A percentile compares a stretch with the other conserved stretches of the same genome.
These are phyloP conservation scores for Pseudopleuronectes americanus DNA, from an alignment of 2,797 vertebrate genomes.

Conservation along the genomic window DNA sequence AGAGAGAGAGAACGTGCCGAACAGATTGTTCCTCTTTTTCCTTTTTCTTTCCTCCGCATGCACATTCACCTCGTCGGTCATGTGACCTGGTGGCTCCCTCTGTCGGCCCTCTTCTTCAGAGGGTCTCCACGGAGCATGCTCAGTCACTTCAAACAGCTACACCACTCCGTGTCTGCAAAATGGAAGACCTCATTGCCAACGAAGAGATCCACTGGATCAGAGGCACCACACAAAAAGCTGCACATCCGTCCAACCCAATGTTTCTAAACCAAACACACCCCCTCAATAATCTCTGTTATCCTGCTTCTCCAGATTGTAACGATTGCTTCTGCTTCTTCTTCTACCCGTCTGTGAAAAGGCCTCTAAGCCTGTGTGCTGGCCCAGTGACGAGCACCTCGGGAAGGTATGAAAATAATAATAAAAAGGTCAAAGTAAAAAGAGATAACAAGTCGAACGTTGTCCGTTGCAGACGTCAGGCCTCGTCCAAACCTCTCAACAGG, in stretches of 20 bases:
- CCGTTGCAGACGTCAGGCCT: constrained; percentile 15
- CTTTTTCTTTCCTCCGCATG: constrained; percentile 82
- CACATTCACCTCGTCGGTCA: constrained; percentile 83
- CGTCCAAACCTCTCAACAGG: constrained; percentile 36
- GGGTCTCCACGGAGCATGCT: constrained; percentile 83
- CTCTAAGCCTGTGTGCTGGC: no score
- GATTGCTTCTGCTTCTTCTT: neutral
- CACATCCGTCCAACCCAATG: neutral
- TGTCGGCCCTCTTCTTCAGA: constrained; percentile 82
- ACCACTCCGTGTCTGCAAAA: constrained; percentile 67
- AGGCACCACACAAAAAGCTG: neutral
- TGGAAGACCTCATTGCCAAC: constrained; percentile 68
- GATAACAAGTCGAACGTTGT: constrained; percentile 1
- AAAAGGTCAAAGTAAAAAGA: neutral
- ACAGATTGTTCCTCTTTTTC: constrained; percentile 81
- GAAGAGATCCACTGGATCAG: constrained; percentile 17
- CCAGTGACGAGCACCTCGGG: no score
- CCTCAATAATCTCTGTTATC: neutral
- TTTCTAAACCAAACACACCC: neutral
- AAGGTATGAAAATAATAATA: no score
- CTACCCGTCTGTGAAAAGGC: no score
- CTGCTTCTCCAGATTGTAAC: neutral
- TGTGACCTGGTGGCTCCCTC: constrained; percentile 85
- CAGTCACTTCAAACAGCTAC: constrained; percentile 68
- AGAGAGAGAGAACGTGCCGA: constrained; percentile 68